phyloP scores from a whole-genome alignment of 1,140 invertebrate genomes.

The Theocolax elegans region DNA sequence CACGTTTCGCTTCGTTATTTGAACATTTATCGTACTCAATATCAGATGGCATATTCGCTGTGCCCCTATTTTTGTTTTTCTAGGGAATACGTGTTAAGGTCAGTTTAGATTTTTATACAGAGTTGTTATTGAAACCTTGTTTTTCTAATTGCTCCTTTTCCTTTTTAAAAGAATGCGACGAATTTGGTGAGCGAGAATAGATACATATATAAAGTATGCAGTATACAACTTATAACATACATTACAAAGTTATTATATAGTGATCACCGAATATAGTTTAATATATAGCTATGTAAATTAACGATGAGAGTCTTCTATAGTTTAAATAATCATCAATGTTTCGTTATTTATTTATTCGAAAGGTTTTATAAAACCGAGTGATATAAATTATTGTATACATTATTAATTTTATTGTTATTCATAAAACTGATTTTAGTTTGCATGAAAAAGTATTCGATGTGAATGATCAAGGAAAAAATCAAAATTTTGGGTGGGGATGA shows the following conservation, averaged over 20 bases:
- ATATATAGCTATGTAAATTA: constrained; percentile 11
- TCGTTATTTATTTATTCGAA: constrained; percentile 15
- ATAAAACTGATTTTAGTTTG: constrained; percentile 9
- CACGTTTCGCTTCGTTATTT: constrained; percentile 20
- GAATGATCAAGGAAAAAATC: constrained; percentile 14
- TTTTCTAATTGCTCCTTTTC: constrained; percentile 45
- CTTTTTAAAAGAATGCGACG: constrained; percentile 40
- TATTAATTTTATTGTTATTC: constrained; percentile 9
- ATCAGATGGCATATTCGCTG: constrained; percentile 8
- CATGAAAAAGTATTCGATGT: background rate
- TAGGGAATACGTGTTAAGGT: constrained; percentile 55
- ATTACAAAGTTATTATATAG: constrained; percentile 3
- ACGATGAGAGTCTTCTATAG: background rate
- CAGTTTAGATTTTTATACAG: constrained; percentile 65
- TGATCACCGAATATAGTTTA: constrained; percentile 4
- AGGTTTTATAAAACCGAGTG: constrained; percentile 6
- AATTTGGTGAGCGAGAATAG: constrained; percentile 27
- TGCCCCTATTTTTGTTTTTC: constrained; percentile 49
- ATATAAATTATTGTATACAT: constrained; percentile 33
- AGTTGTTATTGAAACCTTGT: constrained; percentile 43
- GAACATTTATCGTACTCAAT: constrained; percentile 29
- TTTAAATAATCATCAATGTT: background rate
- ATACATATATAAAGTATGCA: constrained; percentile 29
- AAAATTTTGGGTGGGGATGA: constrained; percentile 31
- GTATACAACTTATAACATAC: constrained; percentile 43